Percentiles rank a stretch among this genome's conserved stretches.
Evolutionary conservation across 2,113 vertebrate species (phyloP).

Genomic region (Chaenogobius annularis): DNA sequence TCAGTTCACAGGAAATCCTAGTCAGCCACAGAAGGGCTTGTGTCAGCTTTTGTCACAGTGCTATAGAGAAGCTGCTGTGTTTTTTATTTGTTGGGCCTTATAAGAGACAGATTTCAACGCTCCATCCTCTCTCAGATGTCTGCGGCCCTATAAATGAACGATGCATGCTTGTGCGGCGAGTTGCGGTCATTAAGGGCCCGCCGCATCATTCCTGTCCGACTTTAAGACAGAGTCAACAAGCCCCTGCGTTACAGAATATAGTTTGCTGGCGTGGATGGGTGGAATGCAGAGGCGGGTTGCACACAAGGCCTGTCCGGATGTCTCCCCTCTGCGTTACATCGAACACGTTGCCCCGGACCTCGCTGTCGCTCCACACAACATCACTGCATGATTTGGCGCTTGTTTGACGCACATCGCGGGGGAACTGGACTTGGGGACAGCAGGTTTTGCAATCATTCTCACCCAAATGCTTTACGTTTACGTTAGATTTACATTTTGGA

Average conservation of each 20-base stretch:
- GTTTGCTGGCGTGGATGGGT: neutral
- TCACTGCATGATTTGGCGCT: conserved; percentile 18
- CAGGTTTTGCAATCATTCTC: too few relatives aligned
- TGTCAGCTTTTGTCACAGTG: conserved; percentile 26
- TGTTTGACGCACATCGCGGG: conserved; percentile 6
- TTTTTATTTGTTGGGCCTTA: conserved; percentile 30
- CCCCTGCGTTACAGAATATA: conserved; percentile 45
- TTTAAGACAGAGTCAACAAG: conserved; percentile 33
- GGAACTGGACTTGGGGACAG: neutral
- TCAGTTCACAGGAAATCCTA: neutral
- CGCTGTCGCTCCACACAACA: conserved; percentile 44
- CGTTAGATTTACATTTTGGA: too few relatives aligned
- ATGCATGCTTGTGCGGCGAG: conserved; percentile 37
- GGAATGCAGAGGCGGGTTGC: too few relatives aligned
- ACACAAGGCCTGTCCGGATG: neutral
- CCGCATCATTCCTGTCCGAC: conserved; percentile 65
- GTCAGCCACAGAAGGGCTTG: neutral
- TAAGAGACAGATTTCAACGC: conserved; percentile 53
- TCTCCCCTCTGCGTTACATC: conserved; percentile 31
- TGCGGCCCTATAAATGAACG: conserved; percentile 55
- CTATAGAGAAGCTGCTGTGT: conserved; percentile 7
- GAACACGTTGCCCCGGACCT: conserved; percentile 34
- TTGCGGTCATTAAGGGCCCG: conserved; percentile 61
- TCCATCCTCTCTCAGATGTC: conserved; percentile 43
- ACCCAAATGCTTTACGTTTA: too few relatives aligned